A percentile compares a stretch with the other conserved stretches of the same genome.
These are phyloP conservation scores for Liodrosophila aerea DNA, from an alignment of 2,888 invertebrate genomes.

Conservation along the genomic window DNA sequence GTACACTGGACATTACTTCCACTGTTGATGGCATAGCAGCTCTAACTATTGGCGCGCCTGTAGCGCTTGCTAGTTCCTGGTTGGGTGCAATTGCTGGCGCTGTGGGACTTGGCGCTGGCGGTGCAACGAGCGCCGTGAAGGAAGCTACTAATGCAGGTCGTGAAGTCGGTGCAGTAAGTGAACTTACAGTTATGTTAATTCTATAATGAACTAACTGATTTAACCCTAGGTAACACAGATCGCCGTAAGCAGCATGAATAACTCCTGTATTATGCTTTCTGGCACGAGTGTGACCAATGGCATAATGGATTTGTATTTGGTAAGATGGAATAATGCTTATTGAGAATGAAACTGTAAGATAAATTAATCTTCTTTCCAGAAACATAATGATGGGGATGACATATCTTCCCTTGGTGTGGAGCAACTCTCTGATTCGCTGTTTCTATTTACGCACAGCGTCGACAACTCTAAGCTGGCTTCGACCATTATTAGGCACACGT, in stretches of 20 bases:
- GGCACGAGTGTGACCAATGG: slow-evolving; percentile 77
- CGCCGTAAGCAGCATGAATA: slow-evolving; percentile 78
- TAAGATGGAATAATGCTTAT: slow-evolving; percentile 32
- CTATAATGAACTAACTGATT: too few species aligned
- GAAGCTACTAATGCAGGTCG: slow-evolving; percentile 65
- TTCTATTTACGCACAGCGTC: slow-evolving; percentile 79
- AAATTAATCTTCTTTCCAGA: slow-evolving; percentile 63
- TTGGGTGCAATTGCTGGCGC: slow-evolving; percentile 68
- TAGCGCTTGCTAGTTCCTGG: slow-evolving; percentile 67
- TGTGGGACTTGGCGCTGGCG: slow-evolving; percentile 67
- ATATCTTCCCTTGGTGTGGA: slow-evolving; percentile 66
- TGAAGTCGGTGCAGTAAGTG: slow-evolving; percentile 71
- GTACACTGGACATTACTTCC: slow-evolving; percentile 53
- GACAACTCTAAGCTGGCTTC: slow-evolving; percentile 79
- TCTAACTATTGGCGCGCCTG: slow-evolving; percentile 67
- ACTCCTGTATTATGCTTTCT: slow-evolving; percentile 76
- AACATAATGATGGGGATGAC: slow-evolving; percentile 70
- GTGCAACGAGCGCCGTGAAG: slow-evolving; percentile 66
- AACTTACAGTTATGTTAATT: background rate
- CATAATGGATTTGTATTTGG: slow-evolving; percentile 74
- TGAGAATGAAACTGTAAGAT: too few species aligned
- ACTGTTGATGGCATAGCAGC: slow-evolving; percentile 64
- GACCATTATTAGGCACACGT: slow-evolving; percentile 68
- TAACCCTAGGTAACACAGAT: slow-evolving; percentile 55
- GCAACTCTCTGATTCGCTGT: slow-evolving; percentile 78